These are phyloP conservation scores for Lordiphosa collinella DNA, from an alignment of 1,140 invertebrate species.

Conservation along the genomic window DNA sequence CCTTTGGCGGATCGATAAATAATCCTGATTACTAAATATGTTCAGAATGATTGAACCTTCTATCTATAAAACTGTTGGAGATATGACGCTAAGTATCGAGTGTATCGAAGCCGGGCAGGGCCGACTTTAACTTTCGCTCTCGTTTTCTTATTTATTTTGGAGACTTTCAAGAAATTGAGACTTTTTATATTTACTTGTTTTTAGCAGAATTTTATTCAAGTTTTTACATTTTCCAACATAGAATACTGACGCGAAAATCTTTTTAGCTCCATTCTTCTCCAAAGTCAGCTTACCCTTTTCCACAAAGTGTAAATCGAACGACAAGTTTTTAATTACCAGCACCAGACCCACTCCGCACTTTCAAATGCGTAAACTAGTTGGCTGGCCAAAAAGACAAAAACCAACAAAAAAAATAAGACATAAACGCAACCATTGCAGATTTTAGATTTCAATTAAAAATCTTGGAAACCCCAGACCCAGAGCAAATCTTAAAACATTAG, in stretches of 20 bases:
- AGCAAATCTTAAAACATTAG: slow-evolving; percentile 47
- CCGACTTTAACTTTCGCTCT: no score
- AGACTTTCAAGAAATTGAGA: no score
- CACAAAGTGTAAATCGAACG: slow-evolving; percentile 47
- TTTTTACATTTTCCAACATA: background rate
- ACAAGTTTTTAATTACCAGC: slow-evolving; percentile 72
- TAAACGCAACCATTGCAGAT: slow-evolving; percentile 10
- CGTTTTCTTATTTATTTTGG: no score
- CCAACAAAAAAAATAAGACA: slow-evolving; percentile 6
- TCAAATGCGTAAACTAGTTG: slow-evolving; percentile 75
- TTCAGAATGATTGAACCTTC: no score
- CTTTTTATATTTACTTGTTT: no score
- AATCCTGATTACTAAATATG: no score
- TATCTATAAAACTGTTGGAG: no score
- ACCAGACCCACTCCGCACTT: slow-evolving; percentile 37
- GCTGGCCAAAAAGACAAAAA: slow-evolving; percentile 24
- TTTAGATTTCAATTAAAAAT: slow-evolving; percentile 69
- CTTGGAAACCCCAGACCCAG: slow-evolving; percentile 21
- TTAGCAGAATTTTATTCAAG: no score
- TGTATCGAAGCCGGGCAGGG: no score
- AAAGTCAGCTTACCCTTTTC: slow-evolving; percentile 1
- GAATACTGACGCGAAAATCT: background rate
- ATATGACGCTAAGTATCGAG: no score
- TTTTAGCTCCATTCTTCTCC: background rate
- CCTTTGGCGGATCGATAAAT: no score